Evolutionary conservation across 1,140 invertebrate genomes (phyloP), one percentile per base, ranked within the genome.

Genomic region (Atta colombica): DNA sequence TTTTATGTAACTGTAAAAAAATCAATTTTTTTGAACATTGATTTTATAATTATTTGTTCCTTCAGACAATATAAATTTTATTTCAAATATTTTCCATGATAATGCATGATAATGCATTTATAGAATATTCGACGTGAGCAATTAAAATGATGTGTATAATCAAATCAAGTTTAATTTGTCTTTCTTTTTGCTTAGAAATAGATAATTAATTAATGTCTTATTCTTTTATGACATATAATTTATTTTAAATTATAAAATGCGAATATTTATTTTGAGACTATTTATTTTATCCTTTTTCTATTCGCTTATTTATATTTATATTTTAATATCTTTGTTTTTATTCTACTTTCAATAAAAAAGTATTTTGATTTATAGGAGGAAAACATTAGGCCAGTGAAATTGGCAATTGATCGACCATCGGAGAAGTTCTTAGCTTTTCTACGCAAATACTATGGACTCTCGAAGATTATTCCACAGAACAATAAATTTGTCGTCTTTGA

Each of bases 331-430:
- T 4, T 25, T 61, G 3, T 18, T 1, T 58, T 39, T 69, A 18
- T 18, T n/a, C 5, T 61, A 31, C 0, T 74, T 18, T 1, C n/a
- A 25, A 25, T 86, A 65, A 35, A 69, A 81, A 49, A 45, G 39
- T 25, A 12, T 12, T 49, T 31, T 55, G 12, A 71, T 91, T 96
- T 96, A 16, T 93, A 98, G 97, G 96, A 97, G 85, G 97, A 98
- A 94, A 96, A 97, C 86, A 95, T 97, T 21, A 94, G 94, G 35
- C 97, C 98, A 0, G 94, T 96, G 0, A 97, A 98, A 93, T 95
- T 99, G 80, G 98, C 98, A 0, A 98, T 99, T 87, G 98, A 99
- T 94, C 96, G 98, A 75, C 99, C 99, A 0, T 99, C 98, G 0
- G 96, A 97, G 45, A 99, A 99, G 93, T 97, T 99, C 89, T 95